A percentile compares a stretch with the other conserved stretches of the same genome.
Evolutionary conservation across 2,113 vertebrate species (phyloP).

Genomic region (Parus major): DNA sequence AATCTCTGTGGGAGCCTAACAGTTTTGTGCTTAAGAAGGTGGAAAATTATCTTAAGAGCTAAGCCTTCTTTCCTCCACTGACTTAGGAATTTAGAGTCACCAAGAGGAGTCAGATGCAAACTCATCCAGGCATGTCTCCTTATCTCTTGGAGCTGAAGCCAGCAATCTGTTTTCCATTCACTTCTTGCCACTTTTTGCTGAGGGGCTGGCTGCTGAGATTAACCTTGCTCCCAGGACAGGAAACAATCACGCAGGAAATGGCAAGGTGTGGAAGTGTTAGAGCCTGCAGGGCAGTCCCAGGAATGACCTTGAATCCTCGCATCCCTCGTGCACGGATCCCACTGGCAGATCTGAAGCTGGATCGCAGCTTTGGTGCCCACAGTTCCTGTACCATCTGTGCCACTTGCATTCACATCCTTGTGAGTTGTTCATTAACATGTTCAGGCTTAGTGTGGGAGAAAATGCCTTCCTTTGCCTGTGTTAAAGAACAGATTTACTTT

Average conservation of each 20-base stretch:
- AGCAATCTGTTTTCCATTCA: conserved; percentile 36
- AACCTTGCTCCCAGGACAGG: conserved; percentile 12
- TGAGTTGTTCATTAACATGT: neutral
- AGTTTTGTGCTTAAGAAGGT: conserved; percentile 19
- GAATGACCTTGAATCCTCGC: conserved; percentile 1
- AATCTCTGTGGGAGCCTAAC: neutral
- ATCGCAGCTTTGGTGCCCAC: neutral
- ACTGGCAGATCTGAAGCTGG: neutral
- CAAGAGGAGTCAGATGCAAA: neutral
- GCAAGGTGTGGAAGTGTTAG: conserved; percentile 21
- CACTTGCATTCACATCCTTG: neutral
- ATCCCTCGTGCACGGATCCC: neutral
- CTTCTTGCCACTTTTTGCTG: conserved; percentile 23
- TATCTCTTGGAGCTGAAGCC: conserved; percentile 24
- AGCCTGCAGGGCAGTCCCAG: neutral
- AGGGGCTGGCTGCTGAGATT: conserved; percentile 36
- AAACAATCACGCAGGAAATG: neutral
- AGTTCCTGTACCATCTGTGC: neutral
- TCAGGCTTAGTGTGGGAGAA: neutral
- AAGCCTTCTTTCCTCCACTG: conserved; percentile 22
- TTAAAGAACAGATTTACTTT: neutral
- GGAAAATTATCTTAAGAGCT: conserved; percentile 52
- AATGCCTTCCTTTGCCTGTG: neutral
- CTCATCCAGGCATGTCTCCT: neutral
- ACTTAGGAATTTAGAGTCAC: conserved; percentile 32